Evolutionary conservation across 2,113 vertebrate species (phyloP), one percentile per base, ranked within the genome.

Genomic region (Sclerurus mexicanus): DNA sequence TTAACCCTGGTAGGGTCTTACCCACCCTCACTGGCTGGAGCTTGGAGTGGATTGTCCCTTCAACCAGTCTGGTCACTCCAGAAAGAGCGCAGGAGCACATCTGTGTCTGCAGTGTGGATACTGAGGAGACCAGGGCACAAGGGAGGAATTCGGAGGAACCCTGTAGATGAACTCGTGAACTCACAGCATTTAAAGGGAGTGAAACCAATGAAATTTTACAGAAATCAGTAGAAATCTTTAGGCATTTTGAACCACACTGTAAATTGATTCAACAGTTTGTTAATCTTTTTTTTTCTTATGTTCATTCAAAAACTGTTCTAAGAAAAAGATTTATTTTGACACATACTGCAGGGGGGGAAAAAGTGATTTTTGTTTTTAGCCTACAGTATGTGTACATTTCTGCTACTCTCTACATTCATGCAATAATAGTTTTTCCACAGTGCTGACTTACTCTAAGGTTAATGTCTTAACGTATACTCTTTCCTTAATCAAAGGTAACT

Each of bases 331-430:
- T n/a, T 47, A 71, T 56, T 90, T 63, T 42, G 35, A 56, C 42
- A 63, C 12, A 23, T 42, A 33, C 5, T 56, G 12, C 27, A 8
- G 31, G 31, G 17, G 0, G 1, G 35, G 2, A 13, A 44, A 16
- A 22, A 4, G 11, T 10, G 15, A 4, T 8, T 1, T 33, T 7
- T 1, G n/a, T 59, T 44, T 35, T 79, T 40, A 4, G 16, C 28
- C 35, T 42, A 33, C 8, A 7, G 4, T 56, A 10, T 49, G 2
- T 31, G n/a, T 53, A 49, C 3, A 7, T 68, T 93, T 93, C 52
- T 52, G 31, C 33, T 42, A 30, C 20, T 88, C 7, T 23, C 58
- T 77, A 30, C 31, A 37, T 58, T 85, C 62, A 78, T 35, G 33
- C 17, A 67, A 5, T 23, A 83, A 44, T 10, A 46, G 9, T 15